phyloP scores from a whole-genome alignment of 2,113 vertebrate genomes.

The Tychaedon coryphoeus region DNA sequence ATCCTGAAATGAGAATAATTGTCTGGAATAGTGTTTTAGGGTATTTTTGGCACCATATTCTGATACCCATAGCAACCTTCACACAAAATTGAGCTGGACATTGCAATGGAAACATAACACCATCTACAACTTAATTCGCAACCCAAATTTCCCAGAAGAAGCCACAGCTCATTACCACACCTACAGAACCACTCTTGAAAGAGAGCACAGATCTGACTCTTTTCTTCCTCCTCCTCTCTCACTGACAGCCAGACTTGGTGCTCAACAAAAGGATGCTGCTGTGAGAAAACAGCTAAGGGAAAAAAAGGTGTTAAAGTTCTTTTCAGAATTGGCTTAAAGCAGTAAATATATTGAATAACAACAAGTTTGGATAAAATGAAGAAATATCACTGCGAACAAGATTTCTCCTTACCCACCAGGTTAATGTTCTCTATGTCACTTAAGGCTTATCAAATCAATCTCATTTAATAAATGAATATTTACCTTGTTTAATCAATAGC shows the following conservation, averaged over 20 bases:
- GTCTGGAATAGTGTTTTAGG: not conserved
- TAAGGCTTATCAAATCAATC: not conserved
- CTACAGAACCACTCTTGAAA: not conserved
- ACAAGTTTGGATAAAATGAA: not conserved
- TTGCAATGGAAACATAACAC: conserved; percentile 12
- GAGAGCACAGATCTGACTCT: not conserved
- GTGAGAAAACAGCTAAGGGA: not conserved
- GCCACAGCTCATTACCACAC: not conserved
- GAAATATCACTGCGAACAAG: not conserved
- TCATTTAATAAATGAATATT: not conserved
- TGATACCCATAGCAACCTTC: not conserved
- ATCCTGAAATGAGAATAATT: not conserved
- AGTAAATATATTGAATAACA: not conserved
- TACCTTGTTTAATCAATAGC: not conserved
- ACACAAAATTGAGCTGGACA: not conserved
- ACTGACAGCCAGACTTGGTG: not conserved
- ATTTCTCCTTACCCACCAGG: not conserved
- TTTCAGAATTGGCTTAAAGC: not conserved
- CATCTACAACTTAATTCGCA: not conserved
- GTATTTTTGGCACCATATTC: not conserved
- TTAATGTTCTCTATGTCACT: not conserved
- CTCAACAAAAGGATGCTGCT: conserved; percentile 4
- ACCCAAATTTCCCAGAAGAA: conserved; percentile 7
- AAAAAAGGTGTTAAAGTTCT: not conserved
- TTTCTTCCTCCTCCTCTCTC: conserved; percentile 7